A percentile compares a stretch with the other conserved stretches of the same genome.
Evolutionary conservation across 2,888 invertebrate genomes (phyloP).

Genomic region (Machimus atricapillus): DNA sequence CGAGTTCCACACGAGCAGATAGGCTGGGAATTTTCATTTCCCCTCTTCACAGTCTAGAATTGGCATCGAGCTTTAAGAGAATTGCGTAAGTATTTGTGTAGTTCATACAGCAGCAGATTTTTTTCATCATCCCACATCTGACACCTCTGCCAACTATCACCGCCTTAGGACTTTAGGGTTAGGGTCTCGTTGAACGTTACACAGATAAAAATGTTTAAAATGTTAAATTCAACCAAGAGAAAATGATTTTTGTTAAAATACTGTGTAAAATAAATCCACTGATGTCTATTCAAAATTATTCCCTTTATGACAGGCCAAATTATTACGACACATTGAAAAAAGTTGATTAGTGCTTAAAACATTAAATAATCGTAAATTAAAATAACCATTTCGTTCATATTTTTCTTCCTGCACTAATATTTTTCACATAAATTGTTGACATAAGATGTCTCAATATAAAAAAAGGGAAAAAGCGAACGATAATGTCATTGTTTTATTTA

Average conservation of each 20-base stretch:
- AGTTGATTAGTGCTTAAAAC: not conserved
- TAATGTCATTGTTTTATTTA: no score
- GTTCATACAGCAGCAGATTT: not conserved
- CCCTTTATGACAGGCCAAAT: not conserved
- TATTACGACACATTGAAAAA: not conserved
- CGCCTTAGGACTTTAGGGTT: not conserved
- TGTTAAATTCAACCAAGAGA: not conserved
- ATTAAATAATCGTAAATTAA: not conserved
- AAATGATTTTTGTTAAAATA: not conserved
- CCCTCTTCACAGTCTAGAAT: not conserved
- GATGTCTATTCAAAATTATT: no score
- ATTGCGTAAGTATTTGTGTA: constrained; percentile 19
- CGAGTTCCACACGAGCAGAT: not conserved
- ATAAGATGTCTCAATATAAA: no score
- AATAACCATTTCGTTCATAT: not conserved
- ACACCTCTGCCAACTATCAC: not conserved
- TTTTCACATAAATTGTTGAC: no score
- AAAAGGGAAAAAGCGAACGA: no score
- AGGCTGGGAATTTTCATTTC: not conserved
- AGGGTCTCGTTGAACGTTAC: not conserved
- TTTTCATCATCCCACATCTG: not conserved
- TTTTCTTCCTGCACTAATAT: no score
- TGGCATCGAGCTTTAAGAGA: not conserved
- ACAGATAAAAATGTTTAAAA: not conserved
- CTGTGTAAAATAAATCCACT: no score